phyloP scores from a whole-genome alignment of 2,888 invertebrate species.

The Pecten maximus region DNA sequence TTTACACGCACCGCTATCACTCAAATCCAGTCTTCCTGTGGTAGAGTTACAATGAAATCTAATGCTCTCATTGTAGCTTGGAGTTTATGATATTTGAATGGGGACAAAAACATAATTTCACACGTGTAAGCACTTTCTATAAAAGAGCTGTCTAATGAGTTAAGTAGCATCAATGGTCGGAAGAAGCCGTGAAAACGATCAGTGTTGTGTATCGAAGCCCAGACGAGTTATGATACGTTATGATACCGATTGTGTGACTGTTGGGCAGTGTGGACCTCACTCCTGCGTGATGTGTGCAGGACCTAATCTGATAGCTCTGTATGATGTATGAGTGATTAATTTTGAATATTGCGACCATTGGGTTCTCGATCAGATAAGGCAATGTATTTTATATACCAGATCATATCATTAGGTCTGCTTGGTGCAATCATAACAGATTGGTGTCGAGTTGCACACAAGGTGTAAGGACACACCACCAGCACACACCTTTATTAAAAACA shows the following conservation, averaged over 20 bases:
- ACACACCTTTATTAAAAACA: slow-evolving; percentile 26
- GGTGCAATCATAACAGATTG: slow-evolving; percentile 20
- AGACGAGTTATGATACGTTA: background rate
- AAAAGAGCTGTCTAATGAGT: background rate
- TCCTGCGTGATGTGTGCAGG: background rate
- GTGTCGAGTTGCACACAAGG: slow-evolving; percentile 22
- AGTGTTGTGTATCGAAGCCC: background rate
- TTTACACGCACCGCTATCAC: background rate
- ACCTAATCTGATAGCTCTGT: slow-evolving; percentile 24
- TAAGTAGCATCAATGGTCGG: slow-evolving; percentile 26
- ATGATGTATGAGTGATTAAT: slow-evolving; percentile 33
- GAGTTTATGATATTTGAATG: background rate
- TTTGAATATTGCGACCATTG: slow-evolving; percentile 26
- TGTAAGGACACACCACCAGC: slow-evolving; percentile 19
- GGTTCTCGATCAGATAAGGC: slow-evolving; percentile 6
- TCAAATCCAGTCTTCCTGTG: background rate
- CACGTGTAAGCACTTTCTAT: slow-evolving; percentile 27
- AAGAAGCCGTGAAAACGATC: background rate
- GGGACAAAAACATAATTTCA: slow-evolving; percentile 30
- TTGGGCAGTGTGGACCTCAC: background rate
- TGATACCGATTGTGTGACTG: background rate
- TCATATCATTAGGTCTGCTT: slow-evolving; percentile 33
- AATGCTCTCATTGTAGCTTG: background rate
- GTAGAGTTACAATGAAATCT: background rate
- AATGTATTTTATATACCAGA: slow-evolving; percentile 30